These are phyloP conservation scores for Trogon surrucura DNA, from an alignment of 2,113 vertebrate species.

Conservation along the genomic window DNA sequence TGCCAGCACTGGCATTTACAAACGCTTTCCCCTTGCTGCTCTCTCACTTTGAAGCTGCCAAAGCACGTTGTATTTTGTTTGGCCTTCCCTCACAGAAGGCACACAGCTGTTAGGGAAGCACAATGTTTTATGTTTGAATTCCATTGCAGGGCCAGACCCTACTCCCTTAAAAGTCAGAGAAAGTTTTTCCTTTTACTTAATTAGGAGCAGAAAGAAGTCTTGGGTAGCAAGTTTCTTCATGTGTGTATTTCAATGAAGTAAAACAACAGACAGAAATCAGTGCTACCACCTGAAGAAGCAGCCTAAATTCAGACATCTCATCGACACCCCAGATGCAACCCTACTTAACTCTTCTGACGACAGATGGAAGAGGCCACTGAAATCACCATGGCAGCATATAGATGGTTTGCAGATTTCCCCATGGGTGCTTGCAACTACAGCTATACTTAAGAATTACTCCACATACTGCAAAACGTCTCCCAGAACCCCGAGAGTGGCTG, in stretches of 20 bases:
- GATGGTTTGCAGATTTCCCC: neutral
- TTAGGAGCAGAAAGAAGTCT: slow-evolving; percentile 43
- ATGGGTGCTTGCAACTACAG: neutral
- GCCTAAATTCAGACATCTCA: neutral
- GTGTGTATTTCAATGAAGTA: neutral
- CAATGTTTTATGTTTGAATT: neutral
- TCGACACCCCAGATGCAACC: neutral
- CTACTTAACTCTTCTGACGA: neutral
- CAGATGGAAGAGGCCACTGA: neutral
- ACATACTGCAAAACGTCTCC: neutral
- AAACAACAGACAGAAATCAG: neutral
- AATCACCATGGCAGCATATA: rapidly evolving
- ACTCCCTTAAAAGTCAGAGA: slow-evolving; percentile 33
- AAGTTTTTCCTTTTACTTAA: slow-evolving; percentile 52
- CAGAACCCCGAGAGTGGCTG: neutral
- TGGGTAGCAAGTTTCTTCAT: neutral
- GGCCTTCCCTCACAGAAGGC: slow-evolving; percentile 50
- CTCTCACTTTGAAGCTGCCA: slow-evolving; percentile 21
- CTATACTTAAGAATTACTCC: neutral
- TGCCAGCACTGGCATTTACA: neutral
- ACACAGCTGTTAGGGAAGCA: slow-evolving; percentile 52
- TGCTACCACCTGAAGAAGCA: neutral
- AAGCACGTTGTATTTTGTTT: neutral
- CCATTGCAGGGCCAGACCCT: neutral
- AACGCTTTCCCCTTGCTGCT: neutral